Evolutionary conservation across 2,888 invertebrate species (phyloP).

Genomic region (Aquatica leii): DNA sequence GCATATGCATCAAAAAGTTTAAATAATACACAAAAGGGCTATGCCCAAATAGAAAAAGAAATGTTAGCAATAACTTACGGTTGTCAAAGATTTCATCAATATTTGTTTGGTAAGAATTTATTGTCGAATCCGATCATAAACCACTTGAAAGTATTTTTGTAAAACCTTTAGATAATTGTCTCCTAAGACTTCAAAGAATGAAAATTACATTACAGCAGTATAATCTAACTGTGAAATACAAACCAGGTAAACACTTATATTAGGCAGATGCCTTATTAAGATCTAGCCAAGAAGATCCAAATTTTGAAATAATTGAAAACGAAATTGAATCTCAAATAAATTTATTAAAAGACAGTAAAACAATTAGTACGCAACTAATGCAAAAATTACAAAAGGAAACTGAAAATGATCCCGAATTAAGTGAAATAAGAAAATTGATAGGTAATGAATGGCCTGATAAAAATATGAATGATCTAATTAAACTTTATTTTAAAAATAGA

Average conservation of each 20-base stretch:
- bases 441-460: background rate
- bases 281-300: background rate
- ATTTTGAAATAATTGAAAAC: background rate
- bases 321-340: slow-evolving; percentile 5
- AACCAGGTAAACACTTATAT: background rate
- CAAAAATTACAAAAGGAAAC: background rate
- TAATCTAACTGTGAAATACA: slow-evolving; percentile 1
- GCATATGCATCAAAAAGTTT: slow-evolving; percentile 3
- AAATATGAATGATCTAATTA: background rate
- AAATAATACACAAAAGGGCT: slow-evolving; percentile 3
- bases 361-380: background rate
- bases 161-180: slow-evolving; percentile 8
- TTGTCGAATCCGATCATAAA: background rate
- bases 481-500: background rate
- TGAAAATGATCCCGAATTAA: background rate
- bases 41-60: slow-evolving; percentile 8
- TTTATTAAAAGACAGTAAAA: background rate
- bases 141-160: background rate
- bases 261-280: background rate
- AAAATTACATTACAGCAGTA: background rate
- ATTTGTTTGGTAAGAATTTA: background rate
- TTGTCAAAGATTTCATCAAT: background rate
- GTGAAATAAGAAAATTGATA: background rate
- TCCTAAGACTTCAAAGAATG: slow-evolving; percentile 1
- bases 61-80: background rate